Evolutionary conservation across 2,888 invertebrate species (phyloP), one percentile per base, ranked within the genome.

Genomic region (Aporophyla lueneburgensis): DNA sequence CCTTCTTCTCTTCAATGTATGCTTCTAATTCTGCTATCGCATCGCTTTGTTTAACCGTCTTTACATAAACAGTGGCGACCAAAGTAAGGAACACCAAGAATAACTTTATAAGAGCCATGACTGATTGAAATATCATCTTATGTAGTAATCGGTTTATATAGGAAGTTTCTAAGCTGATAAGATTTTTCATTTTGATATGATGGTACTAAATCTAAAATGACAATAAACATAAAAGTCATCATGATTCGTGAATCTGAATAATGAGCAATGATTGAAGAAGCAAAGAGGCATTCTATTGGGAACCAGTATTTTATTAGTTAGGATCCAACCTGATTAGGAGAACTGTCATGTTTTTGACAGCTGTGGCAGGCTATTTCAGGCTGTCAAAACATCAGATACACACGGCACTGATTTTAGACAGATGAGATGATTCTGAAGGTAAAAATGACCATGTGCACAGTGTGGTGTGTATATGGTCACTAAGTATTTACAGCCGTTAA

Each of bases 1-100:
- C 67, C 74, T 90, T 93, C 80, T 94, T 94, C 10, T 88, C 87
- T 67, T 90, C 85, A 56, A 96, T 95, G 66, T 96, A 96, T 24
- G 92, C 90, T 85, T 95, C 95, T 74, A 96, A 21, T 73, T 85
- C 87, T 10, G 77, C 68, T 69, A 46, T 78, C 1, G 51, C 68
- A 43, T 88, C 83, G 16, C 79, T 86, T 54, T 93, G 88, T 43
- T 88, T 87, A 1, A 87, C 62, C 1, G 82, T 72, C 19, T 89
- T 90, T 3, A 90, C 65, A 14, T 85, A 79, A 4, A 86, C 91
- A 21, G 83, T 80, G 40, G 86, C 87, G 14, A 92, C 46, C 0
- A 92, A 71, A 65, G 87, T 89, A 5, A 92, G 63, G 14, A 89
- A 66, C 40, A 88, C 40, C 53, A 10, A 10, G 53, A 58, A 72